Percentiles rank a stretch among this genome's conserved stretches.
Conservation (phyloP, 2,113 vertebrate species). For the Pheucticus melanocephalus region DNA sequence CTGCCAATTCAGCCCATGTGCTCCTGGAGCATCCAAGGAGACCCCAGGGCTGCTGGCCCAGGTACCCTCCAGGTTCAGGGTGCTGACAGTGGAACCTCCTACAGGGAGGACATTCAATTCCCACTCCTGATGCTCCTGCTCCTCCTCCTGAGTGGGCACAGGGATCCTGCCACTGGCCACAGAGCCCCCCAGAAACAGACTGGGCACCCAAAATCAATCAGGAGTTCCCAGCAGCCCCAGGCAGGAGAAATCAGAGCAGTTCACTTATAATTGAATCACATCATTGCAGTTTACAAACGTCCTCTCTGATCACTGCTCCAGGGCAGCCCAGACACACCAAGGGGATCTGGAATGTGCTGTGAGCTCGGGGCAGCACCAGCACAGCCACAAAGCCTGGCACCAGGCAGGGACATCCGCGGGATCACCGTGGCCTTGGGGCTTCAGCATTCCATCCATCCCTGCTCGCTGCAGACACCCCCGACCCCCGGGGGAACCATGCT, state of each 20-base stretch:
- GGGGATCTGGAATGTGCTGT: rapidly evolving
- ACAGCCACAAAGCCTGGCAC: background rate
- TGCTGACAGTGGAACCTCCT: background rate
- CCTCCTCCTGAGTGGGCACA: background rate
- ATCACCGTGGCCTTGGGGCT: background rate
- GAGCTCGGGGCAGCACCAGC: background rate
- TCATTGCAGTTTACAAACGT: background rate
- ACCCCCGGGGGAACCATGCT: no score
- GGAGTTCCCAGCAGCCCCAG: background rate
- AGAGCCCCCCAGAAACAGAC: background rate
- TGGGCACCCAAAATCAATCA: background rate
- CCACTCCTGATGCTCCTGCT: background rate
- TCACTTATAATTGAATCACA: background rate
- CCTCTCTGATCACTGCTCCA: rapidly evolving
- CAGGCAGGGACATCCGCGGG: background rate
- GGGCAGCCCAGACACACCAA: background rate
- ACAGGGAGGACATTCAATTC: background rate
- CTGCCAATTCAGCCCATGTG: background rate
- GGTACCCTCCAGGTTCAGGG: background rate
- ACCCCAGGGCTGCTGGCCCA: rapidly evolving
- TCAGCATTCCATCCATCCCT: background rate
- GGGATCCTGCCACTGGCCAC: background rate
- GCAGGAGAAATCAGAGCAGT: background rate
- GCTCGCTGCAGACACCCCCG: background rate
- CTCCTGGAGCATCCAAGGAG: background rate